Conservation (phyloP, 2,888 invertebrate genomes). For the Limenitis camilla region DNA sequence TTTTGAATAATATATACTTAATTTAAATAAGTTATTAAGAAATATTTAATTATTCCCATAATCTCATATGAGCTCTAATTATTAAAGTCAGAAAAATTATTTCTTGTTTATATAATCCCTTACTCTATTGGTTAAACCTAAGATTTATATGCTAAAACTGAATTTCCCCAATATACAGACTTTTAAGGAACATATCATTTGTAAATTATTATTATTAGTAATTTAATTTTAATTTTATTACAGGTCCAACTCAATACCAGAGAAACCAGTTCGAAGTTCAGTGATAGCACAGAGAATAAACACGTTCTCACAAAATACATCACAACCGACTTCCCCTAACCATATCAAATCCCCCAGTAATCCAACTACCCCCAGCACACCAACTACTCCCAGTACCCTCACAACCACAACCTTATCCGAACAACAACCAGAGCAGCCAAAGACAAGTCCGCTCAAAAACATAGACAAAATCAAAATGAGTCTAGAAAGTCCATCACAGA, state of each 20-base stretch:
- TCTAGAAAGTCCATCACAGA: constrained; percentile 65
- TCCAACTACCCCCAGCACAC: constrained; percentile 10
- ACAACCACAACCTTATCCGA: not conserved
- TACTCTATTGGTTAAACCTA: too few species aligned
- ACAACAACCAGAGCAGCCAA: constrained; percentile 35
- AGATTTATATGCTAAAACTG: too few species aligned
- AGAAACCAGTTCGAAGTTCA: constrained; percentile 80
- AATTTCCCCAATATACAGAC: too few species aligned
- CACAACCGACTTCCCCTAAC: constrained; percentile 33
- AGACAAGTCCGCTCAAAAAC: constrained; percentile 61
- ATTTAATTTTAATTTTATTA: constrained; percentile 4
- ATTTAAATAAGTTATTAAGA: too few species aligned
- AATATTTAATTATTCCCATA: too few species aligned
- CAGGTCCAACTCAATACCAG: constrained; percentile 68
- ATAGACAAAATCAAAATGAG: constrained; percentile 70
- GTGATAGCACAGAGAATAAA: constrained; percentile 78
- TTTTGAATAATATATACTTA: too few species aligned
- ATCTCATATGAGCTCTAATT: too few species aligned
- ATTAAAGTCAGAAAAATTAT: too few species aligned
- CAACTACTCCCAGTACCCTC: constrained; percentile 32
- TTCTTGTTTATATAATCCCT: too few species aligned
- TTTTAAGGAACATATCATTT: too few species aligned
- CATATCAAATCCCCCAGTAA: constrained; percentile 37
- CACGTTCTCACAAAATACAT: constrained; percentile 57
- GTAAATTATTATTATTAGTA: too few species aligned